Percentiles rank a stretch among this genome's conserved stretches.
These are phyloP conservation scores for Myotis findleyi DNA, from an alignment of 2,797 vertebrate species.

Conservation along the genomic window DNA sequence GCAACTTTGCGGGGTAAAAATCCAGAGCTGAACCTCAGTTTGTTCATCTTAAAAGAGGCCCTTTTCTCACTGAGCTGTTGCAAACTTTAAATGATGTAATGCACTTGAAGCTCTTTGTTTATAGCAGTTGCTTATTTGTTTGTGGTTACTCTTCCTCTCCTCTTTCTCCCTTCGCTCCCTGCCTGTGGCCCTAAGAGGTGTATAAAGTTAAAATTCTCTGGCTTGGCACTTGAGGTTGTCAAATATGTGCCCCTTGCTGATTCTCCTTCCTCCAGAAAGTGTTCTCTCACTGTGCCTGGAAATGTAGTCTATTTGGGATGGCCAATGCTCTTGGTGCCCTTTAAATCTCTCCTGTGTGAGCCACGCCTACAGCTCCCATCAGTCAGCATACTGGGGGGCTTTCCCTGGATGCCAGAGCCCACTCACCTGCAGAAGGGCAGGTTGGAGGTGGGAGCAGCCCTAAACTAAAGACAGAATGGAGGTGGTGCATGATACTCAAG, in stretches of 20 bases:
- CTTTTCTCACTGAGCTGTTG: neutral
- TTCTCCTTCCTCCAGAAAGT: neutral
- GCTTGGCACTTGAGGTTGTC: neutral
- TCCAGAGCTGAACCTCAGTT: neutral
- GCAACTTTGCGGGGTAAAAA: accelerated
- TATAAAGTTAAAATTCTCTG: neutral
- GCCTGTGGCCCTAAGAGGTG: neutral
- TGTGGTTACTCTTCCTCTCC: neutral
- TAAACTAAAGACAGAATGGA: neutral
- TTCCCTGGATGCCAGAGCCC: neutral
- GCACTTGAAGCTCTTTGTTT: neutral
- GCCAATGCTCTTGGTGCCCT: accelerated
- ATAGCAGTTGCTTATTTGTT: neutral
- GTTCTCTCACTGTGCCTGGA: neutral
- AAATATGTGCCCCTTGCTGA: neutral
- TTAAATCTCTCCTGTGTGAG: neutral
- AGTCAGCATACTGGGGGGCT: neutral
- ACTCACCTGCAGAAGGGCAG: neutral
- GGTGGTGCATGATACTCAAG: accelerated
- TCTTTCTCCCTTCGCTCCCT: neutral
- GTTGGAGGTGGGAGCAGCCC: no score
- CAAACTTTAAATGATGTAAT: neutral
- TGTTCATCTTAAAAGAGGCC: neutral
- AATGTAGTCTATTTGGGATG: accelerated
- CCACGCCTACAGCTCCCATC: neutral